Conservation (phyloP, 2,113 vertebrate genomes). For the Mohoua ochrocephala region DNA sequence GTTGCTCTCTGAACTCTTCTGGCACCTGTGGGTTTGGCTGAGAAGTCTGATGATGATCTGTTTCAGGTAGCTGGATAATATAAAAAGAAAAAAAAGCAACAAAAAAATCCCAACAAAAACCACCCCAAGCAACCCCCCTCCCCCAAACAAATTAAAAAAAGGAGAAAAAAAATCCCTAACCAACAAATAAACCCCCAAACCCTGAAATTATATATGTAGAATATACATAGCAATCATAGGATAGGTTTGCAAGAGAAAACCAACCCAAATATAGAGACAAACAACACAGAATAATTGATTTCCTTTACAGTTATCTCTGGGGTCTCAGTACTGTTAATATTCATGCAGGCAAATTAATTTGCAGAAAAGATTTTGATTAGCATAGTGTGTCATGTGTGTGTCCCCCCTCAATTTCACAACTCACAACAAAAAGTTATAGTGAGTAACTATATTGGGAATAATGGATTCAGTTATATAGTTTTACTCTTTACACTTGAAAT, state of each 20-base stretch:
- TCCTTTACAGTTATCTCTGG: neutral
- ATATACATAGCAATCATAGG: neutral
- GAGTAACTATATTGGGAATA: neutral
- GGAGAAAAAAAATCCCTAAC: neutral
- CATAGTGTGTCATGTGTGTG: neutral
- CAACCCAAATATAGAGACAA: neutral
- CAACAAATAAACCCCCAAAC: neutral
- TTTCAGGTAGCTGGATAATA: neutral
- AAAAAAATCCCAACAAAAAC: neutral
- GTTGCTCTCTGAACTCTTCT: neutral
- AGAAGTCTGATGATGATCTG: neutral
- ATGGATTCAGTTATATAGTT: neutral
- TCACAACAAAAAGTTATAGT: neutral
- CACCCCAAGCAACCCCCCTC: no score
- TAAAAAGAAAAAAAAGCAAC: neutral
- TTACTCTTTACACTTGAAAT: neutral
- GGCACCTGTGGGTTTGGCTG: neutral
- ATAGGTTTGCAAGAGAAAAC: neutral
- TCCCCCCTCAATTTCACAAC: neutral
- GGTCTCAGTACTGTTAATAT: neutral
- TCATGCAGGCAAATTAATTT: neutral
- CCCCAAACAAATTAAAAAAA: no score
- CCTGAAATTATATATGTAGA: neutral
- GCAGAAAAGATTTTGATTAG: neutral
- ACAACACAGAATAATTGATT: neutral